phyloP scores from a whole-genome alignment of 2,113 vertebrate species.

The Oreochromis niloticus region DNA sequence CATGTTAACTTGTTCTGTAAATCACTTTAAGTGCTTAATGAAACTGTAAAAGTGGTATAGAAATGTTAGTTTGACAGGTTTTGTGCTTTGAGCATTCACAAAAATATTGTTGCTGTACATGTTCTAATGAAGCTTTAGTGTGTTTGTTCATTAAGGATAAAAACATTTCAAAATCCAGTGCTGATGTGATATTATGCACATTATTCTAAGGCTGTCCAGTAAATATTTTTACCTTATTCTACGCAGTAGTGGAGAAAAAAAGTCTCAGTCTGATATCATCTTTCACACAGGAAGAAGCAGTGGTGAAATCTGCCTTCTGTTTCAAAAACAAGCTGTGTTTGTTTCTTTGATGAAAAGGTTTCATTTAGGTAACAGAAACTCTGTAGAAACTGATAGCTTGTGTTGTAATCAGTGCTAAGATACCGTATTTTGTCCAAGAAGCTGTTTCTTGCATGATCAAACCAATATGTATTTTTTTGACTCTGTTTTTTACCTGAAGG shows the following conservation, averaged over 20 bases:
- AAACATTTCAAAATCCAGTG: neutral
- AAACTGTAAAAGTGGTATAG: neutral
- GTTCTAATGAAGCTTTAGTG: neutral
- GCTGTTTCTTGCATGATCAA: neutral
- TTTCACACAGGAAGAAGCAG: neutral
- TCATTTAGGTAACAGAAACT: neutral
- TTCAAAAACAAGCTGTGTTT: neutral
- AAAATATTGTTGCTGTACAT: neutral
- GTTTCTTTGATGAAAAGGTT: neutral
- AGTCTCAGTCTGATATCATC: neutral
- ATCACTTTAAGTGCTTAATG: neutral
- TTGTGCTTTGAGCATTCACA: neutral
- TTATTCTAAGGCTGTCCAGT: neutral
- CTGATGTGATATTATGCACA: neutral
- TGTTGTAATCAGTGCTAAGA: neutral
- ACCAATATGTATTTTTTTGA: neutral
- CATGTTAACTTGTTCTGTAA: neutral
- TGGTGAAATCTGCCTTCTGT: neutral
- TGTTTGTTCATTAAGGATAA: neutral
- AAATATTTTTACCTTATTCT: neutral
- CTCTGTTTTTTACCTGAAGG: neutral
- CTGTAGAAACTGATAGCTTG: neutral
- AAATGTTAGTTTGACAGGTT: neutral
- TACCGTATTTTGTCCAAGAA: accelerated
- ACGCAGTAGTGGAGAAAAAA: neutral